phyloP scores from a whole-genome alignment of 92 coral and sea anemone species.

The Heliopora coerulea region DNA sequence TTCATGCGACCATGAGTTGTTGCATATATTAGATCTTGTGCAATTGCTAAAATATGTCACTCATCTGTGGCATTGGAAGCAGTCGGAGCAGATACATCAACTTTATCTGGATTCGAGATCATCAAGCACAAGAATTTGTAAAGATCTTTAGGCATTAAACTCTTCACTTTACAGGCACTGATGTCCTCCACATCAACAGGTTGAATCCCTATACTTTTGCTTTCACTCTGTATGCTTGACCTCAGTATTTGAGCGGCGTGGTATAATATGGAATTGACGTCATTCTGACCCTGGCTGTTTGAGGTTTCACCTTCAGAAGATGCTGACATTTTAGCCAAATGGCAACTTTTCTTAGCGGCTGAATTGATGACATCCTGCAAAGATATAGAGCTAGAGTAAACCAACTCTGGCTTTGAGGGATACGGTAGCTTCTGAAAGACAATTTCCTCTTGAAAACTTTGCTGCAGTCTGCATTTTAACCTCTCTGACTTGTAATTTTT shows the following conservation, averaged over 20 bases:
- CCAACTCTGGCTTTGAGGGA: slow-evolving; percentile 61
- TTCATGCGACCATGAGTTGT: slow-evolving; percentile 40
- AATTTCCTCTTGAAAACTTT: slow-evolving; percentile 43
- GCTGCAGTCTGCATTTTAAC: slow-evolving; percentile 53
- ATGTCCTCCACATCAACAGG: slow-evolving; percentile 58
- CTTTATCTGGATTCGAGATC: slow-evolving; percentile 37
- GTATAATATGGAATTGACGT: slow-evolving; percentile 32
- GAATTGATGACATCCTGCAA: slow-evolving; percentile 53
- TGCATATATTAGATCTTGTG: slow-evolving; percentile 51
- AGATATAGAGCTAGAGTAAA: slow-evolving; percentile 56
- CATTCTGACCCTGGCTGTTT: neutral
- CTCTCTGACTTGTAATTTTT: slow-evolving; percentile 44
- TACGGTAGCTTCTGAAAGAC: slow-evolving; percentile 63
- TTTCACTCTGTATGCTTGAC: slow-evolving; percentile 46
- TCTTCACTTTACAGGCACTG: slow-evolving; percentile 41
- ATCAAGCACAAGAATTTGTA: slow-evolving; percentile 50
- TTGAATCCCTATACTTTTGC: slow-evolving; percentile 32
- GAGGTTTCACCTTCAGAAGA: slow-evolving; percentile 27
- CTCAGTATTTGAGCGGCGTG: slow-evolving; percentile 56
- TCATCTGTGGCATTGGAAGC: slow-evolving; percentile 33
- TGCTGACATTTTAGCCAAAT: slow-evolving; percentile 42
- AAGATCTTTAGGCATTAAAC: slow-evolving; percentile 41
- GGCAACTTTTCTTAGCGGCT: slow-evolving; percentile 49
- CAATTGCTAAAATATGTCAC: slow-evolving; percentile 44
- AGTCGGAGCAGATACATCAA: neutral